Conservation (phyloP, 2,113 vertebrate genomes). For the Herpetotheres cachinnans region DNA sequence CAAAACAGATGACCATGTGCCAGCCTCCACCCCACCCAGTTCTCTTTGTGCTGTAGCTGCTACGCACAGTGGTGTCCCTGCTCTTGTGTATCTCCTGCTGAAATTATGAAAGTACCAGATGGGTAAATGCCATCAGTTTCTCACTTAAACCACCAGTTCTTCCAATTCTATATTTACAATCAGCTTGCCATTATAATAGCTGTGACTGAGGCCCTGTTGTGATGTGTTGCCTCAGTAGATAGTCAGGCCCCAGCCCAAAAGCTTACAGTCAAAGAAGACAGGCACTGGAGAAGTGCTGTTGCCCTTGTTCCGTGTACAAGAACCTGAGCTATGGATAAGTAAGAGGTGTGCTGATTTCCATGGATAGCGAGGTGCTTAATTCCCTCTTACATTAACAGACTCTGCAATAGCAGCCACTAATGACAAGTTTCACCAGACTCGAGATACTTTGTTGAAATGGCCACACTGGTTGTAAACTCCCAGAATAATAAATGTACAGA, state of each 20-base stretch:
- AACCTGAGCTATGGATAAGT: neutral
- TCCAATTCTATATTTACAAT: neutral
- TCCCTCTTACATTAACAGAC: neutral
- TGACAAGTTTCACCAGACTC: neutral
- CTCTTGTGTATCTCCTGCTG: neutral
- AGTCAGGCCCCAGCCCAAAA: neutral
- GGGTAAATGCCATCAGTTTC: neutral
- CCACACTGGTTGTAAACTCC: accelerated
- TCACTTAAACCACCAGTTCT: neutral
- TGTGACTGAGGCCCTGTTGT: neutral
- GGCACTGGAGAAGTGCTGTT: neutral
- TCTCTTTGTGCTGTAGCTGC: neutral
- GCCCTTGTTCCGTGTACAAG: neutral
- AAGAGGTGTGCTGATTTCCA: neutral
- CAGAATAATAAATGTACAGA: neutral
- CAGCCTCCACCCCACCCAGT: neutral
- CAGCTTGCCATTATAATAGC: neutral
- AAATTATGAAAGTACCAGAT: neutral
- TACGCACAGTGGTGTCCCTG: neutral
- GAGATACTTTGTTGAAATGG: neutral
- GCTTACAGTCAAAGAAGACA: neutral
- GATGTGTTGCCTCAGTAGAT: neutral
- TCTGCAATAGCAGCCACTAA: neutral
- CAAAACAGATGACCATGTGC: conserved; percentile 21
- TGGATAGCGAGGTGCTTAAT: accelerated